phyloP scores from a whole-genome alignment of 1,140 invertebrate genomes.

The Hyles vespertilio region DNA sequence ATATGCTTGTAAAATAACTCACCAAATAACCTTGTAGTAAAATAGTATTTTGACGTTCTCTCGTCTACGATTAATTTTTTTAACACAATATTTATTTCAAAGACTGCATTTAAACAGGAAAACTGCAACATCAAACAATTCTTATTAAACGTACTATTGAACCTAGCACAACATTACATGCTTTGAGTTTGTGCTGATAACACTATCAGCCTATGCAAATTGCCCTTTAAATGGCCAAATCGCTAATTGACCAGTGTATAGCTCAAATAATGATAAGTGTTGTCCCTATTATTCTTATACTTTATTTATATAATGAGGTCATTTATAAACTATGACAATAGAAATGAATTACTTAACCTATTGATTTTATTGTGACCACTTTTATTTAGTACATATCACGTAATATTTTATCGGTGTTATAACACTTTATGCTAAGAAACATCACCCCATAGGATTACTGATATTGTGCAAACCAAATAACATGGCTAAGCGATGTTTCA shows the following conservation, averaged over 20 bases:
- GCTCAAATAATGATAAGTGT: constrained; percentile 21
- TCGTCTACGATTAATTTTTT: too few relatives aligned
- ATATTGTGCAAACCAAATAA: too few relatives aligned
- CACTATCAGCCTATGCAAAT: constrained; percentile 63
- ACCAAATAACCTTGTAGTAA: too few relatives aligned
- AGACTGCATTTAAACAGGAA: neutral
- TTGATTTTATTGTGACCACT: neutral
- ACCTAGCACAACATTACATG: constrained; percentile 44
- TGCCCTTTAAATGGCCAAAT: constrained; percentile 58
- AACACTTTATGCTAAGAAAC: too few relatives aligned
- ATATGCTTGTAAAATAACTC: too few relatives aligned
- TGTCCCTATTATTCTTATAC: constrained; percentile 4
- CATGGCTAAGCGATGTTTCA: too few relatives aligned
- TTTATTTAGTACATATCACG: too few relatives aligned
- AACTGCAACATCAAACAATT: neutral
- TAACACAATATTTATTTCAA: too few relatives aligned
- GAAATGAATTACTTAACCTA: neutral
- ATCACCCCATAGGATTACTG: too few relatives aligned
- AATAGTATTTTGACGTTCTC: too few relatives aligned
- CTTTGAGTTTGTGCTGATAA: constrained; percentile 52
- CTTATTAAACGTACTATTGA: constrained; percentile 6
- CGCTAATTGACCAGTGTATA: constrained; percentile 44
- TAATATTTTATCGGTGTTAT: too few relatives aligned
- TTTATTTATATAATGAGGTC: constrained; percentile 4
- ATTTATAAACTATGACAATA: neutral